Conservation (phyloP, 2,797 vertebrate genomes). For the Simalia tracyae region DNA sequence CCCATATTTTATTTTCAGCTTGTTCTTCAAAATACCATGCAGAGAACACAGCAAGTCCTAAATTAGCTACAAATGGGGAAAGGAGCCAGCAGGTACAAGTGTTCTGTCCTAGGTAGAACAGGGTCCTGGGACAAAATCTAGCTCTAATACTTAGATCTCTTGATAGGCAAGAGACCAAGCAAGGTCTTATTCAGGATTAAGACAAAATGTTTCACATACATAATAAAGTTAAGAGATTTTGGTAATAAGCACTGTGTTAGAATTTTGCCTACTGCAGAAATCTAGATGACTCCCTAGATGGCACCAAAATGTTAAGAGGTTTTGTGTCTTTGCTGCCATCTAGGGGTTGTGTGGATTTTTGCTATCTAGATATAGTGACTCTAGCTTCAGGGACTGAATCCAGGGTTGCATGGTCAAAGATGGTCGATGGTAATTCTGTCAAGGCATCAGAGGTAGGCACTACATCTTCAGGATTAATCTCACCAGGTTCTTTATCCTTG, state of each 20-base stretch:
- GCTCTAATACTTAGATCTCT: neutral
- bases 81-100: neutral
- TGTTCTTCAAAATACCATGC: neutral
- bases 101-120: neutral
- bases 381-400: neutral
- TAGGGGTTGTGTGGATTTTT: neutral
- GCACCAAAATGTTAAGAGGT: neutral
- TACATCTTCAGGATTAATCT: neutral
- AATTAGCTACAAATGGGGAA: neutral
- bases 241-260: neutral
- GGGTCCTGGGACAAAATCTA: neutral
- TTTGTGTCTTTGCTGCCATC: neutral
- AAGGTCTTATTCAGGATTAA: neutral
- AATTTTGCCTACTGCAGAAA: neutral
- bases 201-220: neutral
- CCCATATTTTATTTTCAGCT: neutral
- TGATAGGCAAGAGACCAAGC: neutral
- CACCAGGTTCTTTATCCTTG: neutral
- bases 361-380: neutral
- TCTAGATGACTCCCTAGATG: neutral
- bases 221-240: neutral
- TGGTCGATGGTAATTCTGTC: neutral
- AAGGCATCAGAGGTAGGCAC: neutral
- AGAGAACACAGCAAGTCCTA: neutral
- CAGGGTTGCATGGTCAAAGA: neutral